These are phyloP conservation scores for Cinclus mexicanus DNA, from an alignment of 2,113 vertebrate genomes.

Conservation along the genomic window DNA sequence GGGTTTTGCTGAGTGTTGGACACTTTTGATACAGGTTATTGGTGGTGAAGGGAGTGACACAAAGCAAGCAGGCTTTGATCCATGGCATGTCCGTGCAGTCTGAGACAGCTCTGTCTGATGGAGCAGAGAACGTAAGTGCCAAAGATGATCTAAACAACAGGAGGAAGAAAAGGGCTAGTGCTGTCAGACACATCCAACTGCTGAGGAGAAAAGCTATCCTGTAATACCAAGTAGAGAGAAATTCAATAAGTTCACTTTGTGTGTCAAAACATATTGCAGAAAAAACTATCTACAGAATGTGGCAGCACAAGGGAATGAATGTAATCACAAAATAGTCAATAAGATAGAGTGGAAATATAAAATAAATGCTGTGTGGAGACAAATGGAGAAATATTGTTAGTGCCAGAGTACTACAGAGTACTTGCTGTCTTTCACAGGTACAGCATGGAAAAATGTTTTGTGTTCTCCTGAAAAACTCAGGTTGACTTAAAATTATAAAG, in stretches of 20 bases:
- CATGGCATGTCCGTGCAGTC: not conserved
- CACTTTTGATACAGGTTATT: not conserved
- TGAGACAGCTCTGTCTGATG: not conserved
- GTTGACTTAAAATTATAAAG: not conserved
- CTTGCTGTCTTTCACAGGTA: not conserved
- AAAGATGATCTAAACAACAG: conserved; percentile 1
- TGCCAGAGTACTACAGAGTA: not conserved
- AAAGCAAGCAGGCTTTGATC: not conserved
- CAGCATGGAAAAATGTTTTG: not conserved
- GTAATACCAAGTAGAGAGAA: not conserved
- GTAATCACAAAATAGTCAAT: conserved; percentile 39
- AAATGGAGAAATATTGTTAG: conserved; percentile 4
- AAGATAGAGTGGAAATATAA: conserved; percentile 43
- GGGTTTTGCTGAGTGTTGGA: not conserved
- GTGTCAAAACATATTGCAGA: conserved; percentile 44
- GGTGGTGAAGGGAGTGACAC: not conserved
- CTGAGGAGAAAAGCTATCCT: conserved; percentile 22
- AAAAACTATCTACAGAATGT: conserved; percentile 13
- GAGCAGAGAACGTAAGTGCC: not conserved
- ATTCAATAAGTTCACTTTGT: conserved; percentile 37
- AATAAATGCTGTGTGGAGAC: conserved; percentile 7
- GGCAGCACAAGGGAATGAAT: conserved; percentile 11
- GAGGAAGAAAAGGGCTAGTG: not conserved
- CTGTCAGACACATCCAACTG: not conserved
- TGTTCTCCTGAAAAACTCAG: not conserved